Base-by-base conservation (phyloP, 2,113 vertebrate genomes). In the Procavia capensis region DNA sequence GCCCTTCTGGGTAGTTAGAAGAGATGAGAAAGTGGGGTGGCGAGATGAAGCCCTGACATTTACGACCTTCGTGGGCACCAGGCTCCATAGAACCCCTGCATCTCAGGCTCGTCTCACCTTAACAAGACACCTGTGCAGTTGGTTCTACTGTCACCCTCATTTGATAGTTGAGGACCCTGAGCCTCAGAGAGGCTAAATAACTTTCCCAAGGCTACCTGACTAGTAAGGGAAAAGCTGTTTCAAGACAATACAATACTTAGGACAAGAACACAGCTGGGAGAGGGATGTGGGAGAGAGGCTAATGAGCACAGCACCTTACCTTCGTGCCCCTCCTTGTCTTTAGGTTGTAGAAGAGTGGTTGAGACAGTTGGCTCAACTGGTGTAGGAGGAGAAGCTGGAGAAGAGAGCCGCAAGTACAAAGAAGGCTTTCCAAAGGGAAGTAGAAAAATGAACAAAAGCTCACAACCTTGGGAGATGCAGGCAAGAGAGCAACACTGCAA, bases 371-470 rank as follows among this genome's bases (percentile, higher is more conserved):
- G 50, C 88, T 90, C 29, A 41, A n/a, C 22, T 57, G 70, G 20
- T 1, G 9, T 6, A 59, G 81, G 80, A 95, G 80, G 74, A 90
- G 83, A 79, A 91, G 34, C 24, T 20, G 41, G 39, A 43, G 75
- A 54, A n/a, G 50, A 43, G 70, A 82, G 88, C 31, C 57, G 61
- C 75, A 84, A 85, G 93, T 84, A 34, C 75, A 81, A 84, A 36
- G 63, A 86, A 70, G 34, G 16, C 41, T 83, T 92, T 43, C 83
- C 20, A 11, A 93, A 95, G 81, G 36, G 43, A 83, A 86, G 43
- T 0, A 3, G 82, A 41, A 88, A 95, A 57, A 11, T 14, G 87
- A 92, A 91, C 82, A 95, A 94, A 97, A 70, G 36, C 47, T 88
- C 79, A n/a, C 36, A 27, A 70, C 82, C 82, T 93, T 61, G 8